phyloP scores from a whole-genome alignment of 2,797 vertebrate genomes.

The Esox masquinongy region DNA sequence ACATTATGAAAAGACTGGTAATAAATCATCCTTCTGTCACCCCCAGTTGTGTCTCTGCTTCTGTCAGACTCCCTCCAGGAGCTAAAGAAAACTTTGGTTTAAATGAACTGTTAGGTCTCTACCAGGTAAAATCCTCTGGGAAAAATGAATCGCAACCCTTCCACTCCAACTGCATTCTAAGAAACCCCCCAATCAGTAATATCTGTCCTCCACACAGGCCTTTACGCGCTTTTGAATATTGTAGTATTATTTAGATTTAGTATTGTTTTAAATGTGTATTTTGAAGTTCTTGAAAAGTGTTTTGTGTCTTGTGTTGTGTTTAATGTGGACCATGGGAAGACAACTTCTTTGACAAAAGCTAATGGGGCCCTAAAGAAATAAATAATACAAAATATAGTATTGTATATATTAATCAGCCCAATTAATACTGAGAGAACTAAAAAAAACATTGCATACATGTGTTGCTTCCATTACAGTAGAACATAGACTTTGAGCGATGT shows the following conservation, averaged over 20 bases:
- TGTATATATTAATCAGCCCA: neutral
- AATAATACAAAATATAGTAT: no score
- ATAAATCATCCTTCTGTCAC: conserved; percentile 40
- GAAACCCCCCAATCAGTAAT: conserved; percentile 11
- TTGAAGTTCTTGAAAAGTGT: no score
- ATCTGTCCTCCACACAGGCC: conserved; percentile 23
- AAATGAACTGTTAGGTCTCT: conserved; percentile 25
- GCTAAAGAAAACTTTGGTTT: conserved; percentile 32
- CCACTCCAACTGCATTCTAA: conserved; percentile 5
- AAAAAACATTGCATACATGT: conserved; percentile 41
- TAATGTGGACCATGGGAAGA: no score
- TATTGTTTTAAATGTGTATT: no score
- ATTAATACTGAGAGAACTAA: conserved; percentile 35
- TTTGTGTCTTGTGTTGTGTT: no score
- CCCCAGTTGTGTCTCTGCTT: conserved; percentile 18
- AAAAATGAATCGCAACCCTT: conserved; percentile 22
- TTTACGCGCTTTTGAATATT: no score
- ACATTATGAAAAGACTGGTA: conserved; percentile 27
- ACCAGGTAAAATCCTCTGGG: conserved; percentile 10
- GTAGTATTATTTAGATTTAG: no score
- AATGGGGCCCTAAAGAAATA: no score
- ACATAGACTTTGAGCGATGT: conserved; percentile 10
- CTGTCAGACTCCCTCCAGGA: conserved; percentile 33
- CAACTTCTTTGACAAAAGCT: no score
- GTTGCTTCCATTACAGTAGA: conserved; percentile 42